Conservation (phyloP, 2,113 vertebrate genomes). For the Turnix velox region DNA sequence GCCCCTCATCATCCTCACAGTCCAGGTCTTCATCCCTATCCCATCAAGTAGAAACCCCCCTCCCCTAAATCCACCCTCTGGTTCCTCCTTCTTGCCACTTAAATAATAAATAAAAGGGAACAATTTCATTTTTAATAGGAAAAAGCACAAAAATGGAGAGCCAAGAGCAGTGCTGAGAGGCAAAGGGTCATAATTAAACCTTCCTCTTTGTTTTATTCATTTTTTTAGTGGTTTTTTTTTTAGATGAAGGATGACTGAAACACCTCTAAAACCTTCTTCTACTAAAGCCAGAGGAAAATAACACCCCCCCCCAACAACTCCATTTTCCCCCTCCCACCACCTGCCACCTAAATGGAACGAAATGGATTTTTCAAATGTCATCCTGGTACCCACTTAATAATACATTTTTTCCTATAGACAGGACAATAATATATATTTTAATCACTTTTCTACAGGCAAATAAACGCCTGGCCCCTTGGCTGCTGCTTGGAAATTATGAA, state of each 20-base stretch:
- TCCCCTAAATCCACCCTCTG: fast-evolving
- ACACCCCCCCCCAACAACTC: neutral
- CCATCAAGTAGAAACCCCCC: neutral
- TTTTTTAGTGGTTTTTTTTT: constrained; percentile 38
- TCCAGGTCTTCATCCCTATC: fast-evolving
- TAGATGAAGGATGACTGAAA: constrained; percentile 67
- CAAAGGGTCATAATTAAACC: constrained; percentile 69
- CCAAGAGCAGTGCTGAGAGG: constrained; percentile 11
- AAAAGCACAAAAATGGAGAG: neutral
- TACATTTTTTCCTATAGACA: constrained; percentile 81
- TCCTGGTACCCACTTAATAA: constrained; percentile 81
- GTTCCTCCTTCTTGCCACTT: neutral
- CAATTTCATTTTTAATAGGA: neutral
- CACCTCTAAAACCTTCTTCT: constrained; percentile 34
- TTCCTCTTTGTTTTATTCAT: neutral
- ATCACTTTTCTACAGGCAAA: constrained; percentile 81
- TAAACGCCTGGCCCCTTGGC: constrained; percentile 86
- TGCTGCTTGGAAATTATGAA: constrained; percentile 84
- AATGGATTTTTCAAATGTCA: constrained; percentile 82
- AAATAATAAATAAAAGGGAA: constrained; percentile 46
- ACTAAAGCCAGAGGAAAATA: constrained; percentile 34
- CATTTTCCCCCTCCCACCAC: neutral
- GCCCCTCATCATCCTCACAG: fast-evolving
- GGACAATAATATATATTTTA: constrained; percentile 84
- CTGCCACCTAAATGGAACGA: constrained; percentile 70